Evolutionary conservation across 2,888 invertebrate species (phyloP).

Genomic region (Lasiommata megera): DNA sequence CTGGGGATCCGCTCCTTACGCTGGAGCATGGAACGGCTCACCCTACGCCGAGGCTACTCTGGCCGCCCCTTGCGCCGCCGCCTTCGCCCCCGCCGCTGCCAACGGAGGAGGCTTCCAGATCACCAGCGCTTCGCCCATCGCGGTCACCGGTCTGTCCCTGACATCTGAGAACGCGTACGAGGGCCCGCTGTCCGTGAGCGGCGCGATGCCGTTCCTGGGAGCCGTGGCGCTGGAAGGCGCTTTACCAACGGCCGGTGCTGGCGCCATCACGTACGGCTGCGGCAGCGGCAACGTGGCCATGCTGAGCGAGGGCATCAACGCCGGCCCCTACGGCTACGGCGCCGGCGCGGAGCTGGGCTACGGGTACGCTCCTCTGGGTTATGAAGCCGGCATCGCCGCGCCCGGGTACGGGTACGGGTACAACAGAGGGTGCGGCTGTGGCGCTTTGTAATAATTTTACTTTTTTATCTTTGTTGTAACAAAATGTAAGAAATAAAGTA

Average conservation of each 20-base stretch:
- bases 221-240: constrained; percentile 47
- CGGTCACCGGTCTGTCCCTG: constrained; percentile 45
- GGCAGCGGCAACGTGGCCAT: constrained; percentile 48
- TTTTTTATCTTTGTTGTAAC: too few relatives aligned
- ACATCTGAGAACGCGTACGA: constrained; percentile 45
- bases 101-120: constrained; percentile 33
- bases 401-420: constrained; percentile 12
- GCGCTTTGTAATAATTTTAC: constrained; percentile 12
- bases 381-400: constrained; percentile 13
- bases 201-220: constrained; percentile 46
- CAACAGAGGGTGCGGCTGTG: constrained; percentile 17
- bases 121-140: constrained; percentile 43
- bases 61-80: constrained; percentile 13
- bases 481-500: too few relatives aligned
- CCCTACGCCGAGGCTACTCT: constrained; percentile 10
- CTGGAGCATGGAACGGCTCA: neutral
- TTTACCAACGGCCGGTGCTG: constrained; percentile 44
- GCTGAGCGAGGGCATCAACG: constrained; percentile 34
- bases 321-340: constrained; percentile 21
- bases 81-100: constrained; percentile 19
- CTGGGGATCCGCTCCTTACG: too few relatives aligned
- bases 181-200: constrained; percentile 42
- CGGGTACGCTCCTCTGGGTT: constrained; percentile 11
- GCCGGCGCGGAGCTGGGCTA: constrained; percentile 8
- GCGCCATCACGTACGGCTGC: constrained; percentile 46